A percentile compares a stretch with the other conserved stretches of the same genome.
Conservation (phyloP, 2,113 vertebrate genomes). For the Chionomys nivalis region DNA sequence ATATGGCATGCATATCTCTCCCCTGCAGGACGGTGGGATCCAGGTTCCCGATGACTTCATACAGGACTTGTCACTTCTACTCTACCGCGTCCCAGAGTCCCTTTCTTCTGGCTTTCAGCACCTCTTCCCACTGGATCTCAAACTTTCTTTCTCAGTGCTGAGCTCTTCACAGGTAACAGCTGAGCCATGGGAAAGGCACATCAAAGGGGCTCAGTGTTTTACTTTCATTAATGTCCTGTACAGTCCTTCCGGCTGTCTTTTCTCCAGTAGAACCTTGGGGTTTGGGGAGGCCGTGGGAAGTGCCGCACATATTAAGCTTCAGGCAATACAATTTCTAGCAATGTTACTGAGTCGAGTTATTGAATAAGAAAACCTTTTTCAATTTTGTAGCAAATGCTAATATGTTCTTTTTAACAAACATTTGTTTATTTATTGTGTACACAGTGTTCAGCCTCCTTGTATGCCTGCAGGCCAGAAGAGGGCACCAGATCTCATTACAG, state of each 20-base stretch:
- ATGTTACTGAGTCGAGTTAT: background rate
- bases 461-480: no score
- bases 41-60: background rate
- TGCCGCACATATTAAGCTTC: background rate
- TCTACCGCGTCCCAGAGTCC: background rate
- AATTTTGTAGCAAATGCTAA: background rate
- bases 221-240: background rate
- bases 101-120: background rate
- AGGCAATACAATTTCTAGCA: background rate
- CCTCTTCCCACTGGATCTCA: background rate
- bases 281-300: background rate
- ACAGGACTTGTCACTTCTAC: accelerated
- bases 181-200: background rate
- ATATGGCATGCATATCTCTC: background rate
- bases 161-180: background rate
- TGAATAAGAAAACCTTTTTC: background rate
- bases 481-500: no score
- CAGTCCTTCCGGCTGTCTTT: background rate
- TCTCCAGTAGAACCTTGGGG: background rate
- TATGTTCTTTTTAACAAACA: no score
- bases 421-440: no score
- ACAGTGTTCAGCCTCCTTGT: no score
- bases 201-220: background rate
- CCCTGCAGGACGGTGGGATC: background rate
- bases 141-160: background rate